A percentile compares a stretch with the other conserved stretches of the same genome.
phyloP scores from a whole-genome alignment of 2,888 invertebrate genomes.

The Teinopalpus imperialis region DNA sequence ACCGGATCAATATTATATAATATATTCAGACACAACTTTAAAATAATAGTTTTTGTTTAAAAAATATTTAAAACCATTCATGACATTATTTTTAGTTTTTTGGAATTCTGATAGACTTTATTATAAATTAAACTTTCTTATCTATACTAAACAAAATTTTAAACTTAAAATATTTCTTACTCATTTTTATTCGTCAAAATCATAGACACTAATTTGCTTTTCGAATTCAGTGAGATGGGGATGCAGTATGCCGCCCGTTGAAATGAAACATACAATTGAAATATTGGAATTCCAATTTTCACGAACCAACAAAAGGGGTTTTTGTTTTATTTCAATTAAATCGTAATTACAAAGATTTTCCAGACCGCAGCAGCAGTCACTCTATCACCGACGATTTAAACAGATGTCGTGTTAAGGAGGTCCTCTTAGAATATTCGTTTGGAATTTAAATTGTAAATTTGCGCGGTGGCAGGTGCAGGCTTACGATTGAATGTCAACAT shows the following conservation, averaged over 20 bases:
- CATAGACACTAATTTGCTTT: too few species aligned
- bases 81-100: too few species aligned
- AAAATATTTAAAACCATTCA: too few species aligned
- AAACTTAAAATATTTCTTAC: too few species aligned
- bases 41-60: too few species aligned
- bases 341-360: conserved; percentile 72
- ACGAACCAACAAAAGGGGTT: conserved; percentile 49
- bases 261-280: conserved; percentile 25
- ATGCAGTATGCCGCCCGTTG: neutral
- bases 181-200: too few species aligned
- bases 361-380: conserved; percentile 69
- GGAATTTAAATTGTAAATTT: conserved; percentile 82
- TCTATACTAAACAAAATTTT: too few species aligned
- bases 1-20: too few species aligned
- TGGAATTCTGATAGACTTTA: too few species aligned
- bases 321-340: conserved; percentile 79
- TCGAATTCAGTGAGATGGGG: too few species aligned
- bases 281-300: conserved; percentile 28
- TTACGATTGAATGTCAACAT: conserved; percentile 56
- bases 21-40: too few species aligned
- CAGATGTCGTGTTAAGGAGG: conserved; percentile 83
- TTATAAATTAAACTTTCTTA: too few species aligned
- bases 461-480: conserved; percentile 77
- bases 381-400: conserved; percentile 78
- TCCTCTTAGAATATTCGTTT: conserved; percentile 76